Evolutionary conservation across 1,140 invertebrate species (phyloP).

Genomic region (Papilio aristodemus): DNA sequence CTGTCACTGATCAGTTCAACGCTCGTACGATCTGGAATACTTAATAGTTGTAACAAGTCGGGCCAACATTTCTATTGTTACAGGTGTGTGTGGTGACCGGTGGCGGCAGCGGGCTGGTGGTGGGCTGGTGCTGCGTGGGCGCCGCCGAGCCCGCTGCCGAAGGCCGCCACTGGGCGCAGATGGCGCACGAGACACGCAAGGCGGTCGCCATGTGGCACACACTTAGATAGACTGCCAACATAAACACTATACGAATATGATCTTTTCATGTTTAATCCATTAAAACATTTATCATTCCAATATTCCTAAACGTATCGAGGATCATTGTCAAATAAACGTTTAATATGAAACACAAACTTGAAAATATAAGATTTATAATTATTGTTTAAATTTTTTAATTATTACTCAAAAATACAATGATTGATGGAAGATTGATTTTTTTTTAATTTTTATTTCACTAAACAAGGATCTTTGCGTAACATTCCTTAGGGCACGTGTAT

Average conservation of each 20-base stretch:
- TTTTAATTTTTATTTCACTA: no score
- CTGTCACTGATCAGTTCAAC: no score
- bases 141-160: conserved; percentile 82
- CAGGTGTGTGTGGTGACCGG: conserved; percentile 81
- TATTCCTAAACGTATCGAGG: neutral
- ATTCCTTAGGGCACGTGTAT: no score
- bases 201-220: conserved; percentile 92
- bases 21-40: no score
- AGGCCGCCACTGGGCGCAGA: conserved; percentile 89
- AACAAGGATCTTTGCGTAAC: no score
- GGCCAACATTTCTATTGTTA: conserved; percentile 1
- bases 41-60: neutral
- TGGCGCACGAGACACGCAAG: conserved; percentile 90
- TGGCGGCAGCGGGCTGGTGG: conserved; percentile 85
- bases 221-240: conserved; percentile 81
- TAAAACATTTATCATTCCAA: neutral
- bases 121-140: conserved; percentile 87
- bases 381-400: no score
- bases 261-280: conserved; percentile 26
- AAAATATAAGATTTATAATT: no score
- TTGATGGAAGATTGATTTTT: no score
- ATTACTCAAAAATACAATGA: neutral
- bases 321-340: no score
- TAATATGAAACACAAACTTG: neutral
- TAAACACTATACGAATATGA: conserved; percentile 29